Evolutionary conservation across 2,113 vertebrate species (phyloP), one percentile per base, ranked within the genome.

Genomic region (Epinephelus lanceolatus): DNA sequence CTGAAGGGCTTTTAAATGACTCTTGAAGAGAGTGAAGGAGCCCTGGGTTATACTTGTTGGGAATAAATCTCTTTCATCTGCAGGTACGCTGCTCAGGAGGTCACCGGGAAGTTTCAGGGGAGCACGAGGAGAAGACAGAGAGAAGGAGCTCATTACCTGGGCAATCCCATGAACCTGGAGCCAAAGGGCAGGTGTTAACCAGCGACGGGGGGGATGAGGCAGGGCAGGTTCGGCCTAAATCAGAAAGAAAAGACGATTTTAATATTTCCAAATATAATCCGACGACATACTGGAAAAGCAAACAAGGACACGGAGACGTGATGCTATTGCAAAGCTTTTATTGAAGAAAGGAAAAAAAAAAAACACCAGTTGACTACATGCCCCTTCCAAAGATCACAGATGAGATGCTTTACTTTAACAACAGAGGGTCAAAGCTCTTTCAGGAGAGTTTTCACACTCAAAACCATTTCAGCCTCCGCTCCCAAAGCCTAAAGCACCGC

Each of bases 321-420:
- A 63, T 37, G 82, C 56, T 86, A 70, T 73, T 90, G 90, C 88
- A 91, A 93, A 92, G 91, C 90, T 84, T 94, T 94, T 93, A 93
- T 93, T 93, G 81, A 91, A 80, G 85, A 80, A 76, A 71, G 71
- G 56, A 72, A 76, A 62, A 37, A 49, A 49, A 45, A 56, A 30
- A 23, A 71, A 74, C 42, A 80, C 84, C 37, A 62, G 45, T 78
- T 51, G 57, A 81, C 76, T 85, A 83, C 63, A 88, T 47, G 66
- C 59, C 85, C 62, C 62, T 63, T 67, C 53, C 27, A 63, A 76
- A 80, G 73, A 81, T 78, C 42, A 65, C 78, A 90, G 81, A 66
- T 57, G 59, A 74, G 70, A 81, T 55, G 66, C 69, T 82, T 76
- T 53, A 60, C 45, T 63, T 73, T 18, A 71, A 71, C 71, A 78